Evolutionary conservation across 2,113 vertebrate species (phyloP), one percentile per base, ranked within the genome.

Genomic region (Leptosomus discolor): DNA sequence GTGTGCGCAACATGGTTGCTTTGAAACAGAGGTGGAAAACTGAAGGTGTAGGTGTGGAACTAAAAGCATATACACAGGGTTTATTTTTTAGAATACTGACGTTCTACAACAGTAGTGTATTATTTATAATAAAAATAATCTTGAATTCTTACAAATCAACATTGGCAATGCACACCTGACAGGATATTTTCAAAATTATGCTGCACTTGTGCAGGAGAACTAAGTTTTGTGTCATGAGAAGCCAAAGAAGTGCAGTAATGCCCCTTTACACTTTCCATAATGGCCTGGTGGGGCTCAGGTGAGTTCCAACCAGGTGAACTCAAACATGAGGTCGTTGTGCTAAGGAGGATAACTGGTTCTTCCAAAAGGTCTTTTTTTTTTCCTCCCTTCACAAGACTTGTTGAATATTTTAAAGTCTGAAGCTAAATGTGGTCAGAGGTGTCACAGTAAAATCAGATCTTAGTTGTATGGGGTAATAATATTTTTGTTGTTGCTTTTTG

Each of bases 401-500:
- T 32, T 50, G 17, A 77, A 30, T 83, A 63, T 95, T 92, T 86
- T 89, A 77, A 92, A 85, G 61, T 79, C 89, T 91, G 94, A 97
- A 94, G 88, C 56, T 63, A 96, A 81, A 36, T 96, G 86, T 54
- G 50, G 60, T 96, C 93, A 96, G 67, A 97, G 50, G 34, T 97
- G 56, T 93, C 90, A 91, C n/a, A 60, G 65, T 94, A 95, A 97
- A 97, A 95, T 85, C 68, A 90, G 56, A 79, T 94, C 63, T 92
- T 36, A 78, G 79, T 96, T 96, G 27, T 75, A 56, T 69, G 43
- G 73, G 63, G 6, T 56, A 81, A 89, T 56, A 95, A 67, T 82
- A 90, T 87, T 88, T 46, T 37, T 46, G n/a, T n/a, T 46, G 51
- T 88, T 96, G 79, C 51, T 73, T 92, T 94, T 95, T 69, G 19